Percentiles rank a stretch among this genome's conserved stretches.
Evolutionary conservation across 2,797 vertebrate species (phyloP).

Genomic region (Netta rufina): DNA sequence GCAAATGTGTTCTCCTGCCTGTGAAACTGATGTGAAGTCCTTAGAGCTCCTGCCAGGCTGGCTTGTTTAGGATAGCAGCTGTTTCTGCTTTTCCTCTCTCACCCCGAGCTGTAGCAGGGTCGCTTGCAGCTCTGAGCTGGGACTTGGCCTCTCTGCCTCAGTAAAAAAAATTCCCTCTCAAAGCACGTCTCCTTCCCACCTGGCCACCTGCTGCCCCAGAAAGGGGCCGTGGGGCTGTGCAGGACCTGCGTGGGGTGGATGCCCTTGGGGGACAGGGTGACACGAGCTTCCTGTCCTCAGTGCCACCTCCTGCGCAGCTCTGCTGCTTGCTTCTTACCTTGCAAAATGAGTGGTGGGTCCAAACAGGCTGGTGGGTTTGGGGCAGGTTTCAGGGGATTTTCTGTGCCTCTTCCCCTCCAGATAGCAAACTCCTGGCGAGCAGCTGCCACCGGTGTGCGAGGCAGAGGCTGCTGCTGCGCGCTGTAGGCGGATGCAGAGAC

Average conservation of each 20-base stretch:
- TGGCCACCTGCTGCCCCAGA: not conserved
- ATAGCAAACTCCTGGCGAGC: not conserved
- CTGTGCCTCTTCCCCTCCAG: not conserved
- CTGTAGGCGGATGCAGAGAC: not conserved
- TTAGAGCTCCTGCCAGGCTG: constrained; percentile 19
- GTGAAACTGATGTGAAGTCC: not conserved
- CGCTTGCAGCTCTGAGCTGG: not conserved
- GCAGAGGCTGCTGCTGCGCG: accelerated
- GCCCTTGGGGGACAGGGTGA: not conserved
- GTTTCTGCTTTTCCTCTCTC: constrained; percentile 27
- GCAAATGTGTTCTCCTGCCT: not conserved
- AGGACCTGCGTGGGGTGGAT: accelerated
- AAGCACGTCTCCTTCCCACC: accelerated
- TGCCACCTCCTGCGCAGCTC: not conserved
- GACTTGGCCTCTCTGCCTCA: not conserved
- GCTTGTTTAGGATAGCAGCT: constrained; percentile 20
- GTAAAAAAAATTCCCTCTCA: not conserved
- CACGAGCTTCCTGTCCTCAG: not conserved
- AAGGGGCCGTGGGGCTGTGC: accelerated
- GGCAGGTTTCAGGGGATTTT: not conserved
- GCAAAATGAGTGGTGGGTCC: not conserved
- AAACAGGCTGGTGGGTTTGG: accelerated
- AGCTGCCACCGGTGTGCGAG: accelerated
- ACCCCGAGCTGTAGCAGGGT: not conserved
- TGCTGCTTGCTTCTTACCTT: accelerated